Base-by-base conservation (phyloP, 1,140 invertebrate genomes). In the Melanaphis sacchari region DNA sequence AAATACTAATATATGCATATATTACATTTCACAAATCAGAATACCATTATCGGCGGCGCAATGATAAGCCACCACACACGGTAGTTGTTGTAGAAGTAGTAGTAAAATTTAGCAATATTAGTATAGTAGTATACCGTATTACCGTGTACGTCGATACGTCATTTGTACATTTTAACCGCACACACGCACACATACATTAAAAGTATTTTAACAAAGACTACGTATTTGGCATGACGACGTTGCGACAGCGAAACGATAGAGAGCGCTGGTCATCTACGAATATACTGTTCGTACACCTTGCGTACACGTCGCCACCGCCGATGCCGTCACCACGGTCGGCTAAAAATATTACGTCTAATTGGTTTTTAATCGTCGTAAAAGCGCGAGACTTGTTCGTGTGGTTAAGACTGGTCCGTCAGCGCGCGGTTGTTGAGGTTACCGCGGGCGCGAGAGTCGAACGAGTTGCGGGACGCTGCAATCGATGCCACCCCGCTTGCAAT, bases 161-260 rank as follows among this genome's bases (percentile, higher is more conserved):
- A 49, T 88, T 88, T 88, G 43, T 88, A 49, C 85, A 49, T 49
- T 46, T 21, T 49, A 87, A 7, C 41, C 85, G 41, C 84, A 21
- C 41, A 46, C 84, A 46, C 15, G 21, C 85, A 1, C 85, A 87
- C 40, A 82, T 38, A 84, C 81, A 31, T 40, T 46, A 21, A 46
- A 46, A 36, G n/a, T 36, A 52, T 89, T 24, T 46, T 91, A 91
- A 91, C 90, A 91, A 91, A 91, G 90, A 91, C 31, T 76, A 31
- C 90, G 40, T n/a, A 40, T 54, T 90, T 41, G 49, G 26, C 54
- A 24, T 54, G 38, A 40, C 59, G 41, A 89, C 87, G 52, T 81
- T 91, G 54, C n/a, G 90, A 81, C 59, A 2, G 24, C 66, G 36
- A 82, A 91, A 91, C 66, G 41, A 66, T 91, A 91, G 90, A 91